Evolutionary conservation across 2,113 vertebrate genomes (phyloP), one percentile per base, ranked within the genome.

Genomic region (Gallinago undulata): DNA sequence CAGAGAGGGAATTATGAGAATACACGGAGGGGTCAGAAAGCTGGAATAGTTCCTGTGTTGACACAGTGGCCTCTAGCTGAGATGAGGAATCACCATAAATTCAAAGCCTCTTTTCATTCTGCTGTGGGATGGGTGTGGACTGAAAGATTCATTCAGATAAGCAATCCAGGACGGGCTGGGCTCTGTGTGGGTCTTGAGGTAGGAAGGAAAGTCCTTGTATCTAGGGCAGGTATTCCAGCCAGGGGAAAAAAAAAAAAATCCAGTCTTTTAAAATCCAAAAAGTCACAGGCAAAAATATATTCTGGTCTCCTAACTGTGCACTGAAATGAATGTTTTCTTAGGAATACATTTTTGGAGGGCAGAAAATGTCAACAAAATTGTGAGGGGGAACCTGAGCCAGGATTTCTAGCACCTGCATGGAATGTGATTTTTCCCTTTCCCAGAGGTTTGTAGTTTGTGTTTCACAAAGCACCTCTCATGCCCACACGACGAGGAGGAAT

Each of bases 381-480:
- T 1, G 27, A 78, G 13, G 13, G 24, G 11, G 4, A 59, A 24
- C 15, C 51, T n/a, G 50, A 12, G 53, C 0, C 0, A 11, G 56
- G 39, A 11, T 68, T 82, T 87, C 67, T 51, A 57, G 57, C 28
- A 39, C 9, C 62, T 43, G 11, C 17, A 3, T 5, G 19, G 57
- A 56, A 51, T 23, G 27, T 11, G 47, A 62, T n/a, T 55, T 55
- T 30, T 64, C 31, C 23, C n/a, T 93, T 51, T 83, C 47, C 43
- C 55, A 56, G 41, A 41, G 53, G 17, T 67, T 53, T 62, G 4
- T 23, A 25, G 16, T 53, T 9, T 47, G 41, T 69, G 50, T 59
- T 87, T 88, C 56, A 37, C 19, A 25, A 64, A 31, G 47, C 4
- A 30, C 23, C 59, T 76, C 56, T 90, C 2, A 1, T 11, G 35